Conservation (phyloP, 2,888 invertebrate genomes). For the Stenichneumon culpator region DNA sequence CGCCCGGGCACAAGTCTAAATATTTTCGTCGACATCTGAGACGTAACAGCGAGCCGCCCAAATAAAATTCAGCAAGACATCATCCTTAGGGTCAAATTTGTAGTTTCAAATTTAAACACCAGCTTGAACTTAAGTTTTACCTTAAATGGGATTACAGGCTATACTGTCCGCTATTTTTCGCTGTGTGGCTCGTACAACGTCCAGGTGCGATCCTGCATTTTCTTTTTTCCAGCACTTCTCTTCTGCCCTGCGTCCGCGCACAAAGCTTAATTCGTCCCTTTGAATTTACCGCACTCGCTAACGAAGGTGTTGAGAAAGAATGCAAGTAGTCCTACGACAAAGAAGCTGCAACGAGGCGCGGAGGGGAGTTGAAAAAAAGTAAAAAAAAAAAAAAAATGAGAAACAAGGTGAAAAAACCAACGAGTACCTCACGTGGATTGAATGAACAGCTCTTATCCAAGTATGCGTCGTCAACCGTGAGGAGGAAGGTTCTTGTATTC, state of each 20-base stretch:
- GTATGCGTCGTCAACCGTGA: neutral
- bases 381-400: neutral
- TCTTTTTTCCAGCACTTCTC: neutral
- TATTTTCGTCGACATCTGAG: no score
- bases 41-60: no score
- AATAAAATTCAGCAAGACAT: no score
- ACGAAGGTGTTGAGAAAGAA: neutral
- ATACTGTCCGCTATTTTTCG: neutral
- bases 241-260: no score
- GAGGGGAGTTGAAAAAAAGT: neutral
- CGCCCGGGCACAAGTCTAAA: no score
- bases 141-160: no score
- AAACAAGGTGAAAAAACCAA: neutral
- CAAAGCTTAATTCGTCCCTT: conserved; percentile 4
- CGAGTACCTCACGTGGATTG: neutral
- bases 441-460: neutral
- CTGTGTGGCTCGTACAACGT: neutral
- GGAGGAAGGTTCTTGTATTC: neutral
- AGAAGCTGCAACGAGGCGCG: neutral
- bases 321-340: neutral
- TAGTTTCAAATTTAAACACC: no score
- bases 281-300: neutral
- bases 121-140: no score
- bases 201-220: neutral
- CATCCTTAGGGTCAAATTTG: no score